phyloP scores from a whole-genome alignment of 2,797 vertebrate genomes.

The Sebastes dallii region DNA sequence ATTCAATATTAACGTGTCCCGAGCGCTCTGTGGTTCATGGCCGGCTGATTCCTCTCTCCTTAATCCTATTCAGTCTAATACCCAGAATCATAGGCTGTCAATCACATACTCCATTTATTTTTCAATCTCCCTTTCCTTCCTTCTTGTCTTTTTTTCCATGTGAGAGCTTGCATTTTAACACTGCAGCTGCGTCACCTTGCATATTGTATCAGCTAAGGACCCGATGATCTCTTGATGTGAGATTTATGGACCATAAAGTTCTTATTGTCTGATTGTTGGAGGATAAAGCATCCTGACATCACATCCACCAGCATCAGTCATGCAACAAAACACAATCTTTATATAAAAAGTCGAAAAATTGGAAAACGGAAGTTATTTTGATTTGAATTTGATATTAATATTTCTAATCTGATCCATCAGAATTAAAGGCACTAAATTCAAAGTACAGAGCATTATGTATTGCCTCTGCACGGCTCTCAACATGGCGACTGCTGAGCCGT shows the following conservation, averaged over 20 bases:
- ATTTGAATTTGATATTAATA: neutral
- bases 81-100: constrained; percentile 70
- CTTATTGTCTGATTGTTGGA: neutral
- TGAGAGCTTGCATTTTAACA: constrained; percentile 48
- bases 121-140: constrained; percentile 62
- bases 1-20: constrained; percentile 61
- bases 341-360: too few relatives aligned
- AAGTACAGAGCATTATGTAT: too few relatives aligned
- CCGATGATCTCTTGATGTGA: neutral
- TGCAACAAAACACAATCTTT: neutral
- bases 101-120: constrained; percentile 76
- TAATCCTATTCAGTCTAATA: constrained; percentile 72
- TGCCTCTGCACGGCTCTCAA: too few relatives aligned
- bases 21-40: constrained; percentile 32
- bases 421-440: neutral
- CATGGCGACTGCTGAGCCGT: too few relatives aligned
- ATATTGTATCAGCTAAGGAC: constrained; percentile 40
- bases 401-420: neutral
- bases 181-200: constrained; percentile 14
- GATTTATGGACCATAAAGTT: neutral
- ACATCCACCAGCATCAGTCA: neutral
- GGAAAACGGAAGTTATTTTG: neutral
- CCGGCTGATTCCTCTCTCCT: constrained; percentile 44
- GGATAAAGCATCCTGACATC: neutral
- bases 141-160: neutral